Conservation (phyloP, 1,140 invertebrate species). For the Ceratosolen fusciceps region DNA sequence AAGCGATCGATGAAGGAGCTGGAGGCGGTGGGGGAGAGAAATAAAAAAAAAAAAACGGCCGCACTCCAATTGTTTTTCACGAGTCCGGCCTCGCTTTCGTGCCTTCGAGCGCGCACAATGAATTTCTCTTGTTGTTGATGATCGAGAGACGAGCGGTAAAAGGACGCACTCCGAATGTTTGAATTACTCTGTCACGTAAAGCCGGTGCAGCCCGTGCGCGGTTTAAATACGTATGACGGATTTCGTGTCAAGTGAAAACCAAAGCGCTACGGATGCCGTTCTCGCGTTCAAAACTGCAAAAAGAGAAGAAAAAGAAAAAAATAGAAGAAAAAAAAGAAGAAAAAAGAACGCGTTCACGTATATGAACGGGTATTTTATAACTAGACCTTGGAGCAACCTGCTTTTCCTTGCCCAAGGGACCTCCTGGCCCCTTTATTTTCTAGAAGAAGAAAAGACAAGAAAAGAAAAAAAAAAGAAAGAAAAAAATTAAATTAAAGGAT, state of each 20-base stretch:
- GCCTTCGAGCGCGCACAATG: background rate
- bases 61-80: constrained; percentile 6
- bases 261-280: background rate
- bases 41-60: background rate
- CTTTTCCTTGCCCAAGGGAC: too few relatives aligned
- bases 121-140: constrained; percentile 40
- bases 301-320: too few relatives aligned
- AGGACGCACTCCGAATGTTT: constrained; percentile 22
- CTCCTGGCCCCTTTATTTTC: too few relatives aligned
- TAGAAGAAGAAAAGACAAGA: too few relatives aligned
- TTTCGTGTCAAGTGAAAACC: background rate
- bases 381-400: too few relatives aligned
- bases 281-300: background rate
- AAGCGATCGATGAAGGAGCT: background rate
- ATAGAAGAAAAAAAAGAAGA: too few relatives aligned
- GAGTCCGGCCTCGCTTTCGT: constrained; percentile 16
- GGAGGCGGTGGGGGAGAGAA: too few relatives aligned
- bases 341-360: too few relatives aligned
- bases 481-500: too few relatives aligned
- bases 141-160: constrained; percentile 27
- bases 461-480: too few relatives aligned
- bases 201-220: constrained; percentile 37
- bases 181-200: constrained; percentile 46
- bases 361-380: too few relatives aligned
- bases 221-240: background rate